A percentile compares a stretch with the other conserved stretches of the same genome.
phyloP scores from a whole-genome alignment of 1,140 invertebrate species.

The Chironomus striatipennis region DNA sequence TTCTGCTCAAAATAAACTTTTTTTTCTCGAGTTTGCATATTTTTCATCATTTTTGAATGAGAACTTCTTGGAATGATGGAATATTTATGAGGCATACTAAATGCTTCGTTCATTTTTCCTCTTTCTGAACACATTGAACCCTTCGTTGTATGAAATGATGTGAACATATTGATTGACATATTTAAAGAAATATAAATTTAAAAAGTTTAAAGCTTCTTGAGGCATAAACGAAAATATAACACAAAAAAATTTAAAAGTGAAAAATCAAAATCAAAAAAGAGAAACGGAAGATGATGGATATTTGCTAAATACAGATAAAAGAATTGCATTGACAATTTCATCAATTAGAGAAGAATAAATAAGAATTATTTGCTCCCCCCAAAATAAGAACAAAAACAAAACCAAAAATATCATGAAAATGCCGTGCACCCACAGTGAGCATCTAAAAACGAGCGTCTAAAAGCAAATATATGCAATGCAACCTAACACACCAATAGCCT shows the following conservation, averaged over 20 bases:
- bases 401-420: background rate
- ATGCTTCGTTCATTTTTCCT: no score
- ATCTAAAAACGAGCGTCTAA: background rate
- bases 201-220: no score
- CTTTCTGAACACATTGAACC: no score
- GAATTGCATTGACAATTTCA: conserved; percentile 23
- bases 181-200: no score
- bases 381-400: background rate
- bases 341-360: conserved; percentile 3
- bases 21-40: no score
- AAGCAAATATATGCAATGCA: conserved; percentile 6
- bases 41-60: no score
- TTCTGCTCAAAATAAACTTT: background rate
- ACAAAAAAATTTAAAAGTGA: background rate
- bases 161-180: no score
- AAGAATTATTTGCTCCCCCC: background rate
- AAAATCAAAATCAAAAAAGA: background rate
- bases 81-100: no score
- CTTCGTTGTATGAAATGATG: no score
- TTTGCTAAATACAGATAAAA: background rate
- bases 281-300: background rate
- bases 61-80: no score
- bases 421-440: background rate
- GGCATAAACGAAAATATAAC: background rate
- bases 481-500: conserved; percentile 11